phyloP scores from a whole-genome alignment of 2,113 vertebrate genomes.

The Peucedramus taeniatus region DNA sequence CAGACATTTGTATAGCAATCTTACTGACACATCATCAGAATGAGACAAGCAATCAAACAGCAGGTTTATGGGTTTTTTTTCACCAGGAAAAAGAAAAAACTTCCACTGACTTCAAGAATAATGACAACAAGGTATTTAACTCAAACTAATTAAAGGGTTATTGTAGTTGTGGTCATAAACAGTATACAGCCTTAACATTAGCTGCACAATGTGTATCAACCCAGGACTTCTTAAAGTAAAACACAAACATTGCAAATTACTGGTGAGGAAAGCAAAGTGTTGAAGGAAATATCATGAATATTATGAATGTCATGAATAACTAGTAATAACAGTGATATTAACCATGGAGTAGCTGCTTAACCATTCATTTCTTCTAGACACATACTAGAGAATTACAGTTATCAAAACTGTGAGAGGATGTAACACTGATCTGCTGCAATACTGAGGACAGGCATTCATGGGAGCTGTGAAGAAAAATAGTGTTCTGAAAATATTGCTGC shows the following conservation, averaged over 20 bases:
- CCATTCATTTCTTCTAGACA: background rate
- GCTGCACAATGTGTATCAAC: background rate
- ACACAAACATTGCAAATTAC: background rate
- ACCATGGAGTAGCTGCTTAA: background rate
- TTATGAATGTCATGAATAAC: background rate
- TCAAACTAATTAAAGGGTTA: background rate
- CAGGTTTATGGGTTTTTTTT: background rate
- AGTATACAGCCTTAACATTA: background rate
- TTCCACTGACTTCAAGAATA: background rate
- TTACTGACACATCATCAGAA: no score
- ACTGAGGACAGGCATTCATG: background rate
- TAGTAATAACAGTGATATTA: background rate
- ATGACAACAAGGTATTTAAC: background rate
- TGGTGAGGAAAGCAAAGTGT: background rate
- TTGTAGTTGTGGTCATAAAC: background rate
- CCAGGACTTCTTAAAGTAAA: background rate
- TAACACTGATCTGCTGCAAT: background rate
- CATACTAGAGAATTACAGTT: background rate
- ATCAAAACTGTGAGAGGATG: background rate
- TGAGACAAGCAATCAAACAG: no score
- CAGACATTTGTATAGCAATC: no score
- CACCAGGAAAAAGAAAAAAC: background rate
- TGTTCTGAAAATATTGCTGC: background rate
- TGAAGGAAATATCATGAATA: background rate
- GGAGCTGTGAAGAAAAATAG: background rate